These are phyloP conservation scores for Hormaphis cornu DNA, from an alignment of 1,140 invertebrate genomes.

Conservation along the genomic window DNA sequence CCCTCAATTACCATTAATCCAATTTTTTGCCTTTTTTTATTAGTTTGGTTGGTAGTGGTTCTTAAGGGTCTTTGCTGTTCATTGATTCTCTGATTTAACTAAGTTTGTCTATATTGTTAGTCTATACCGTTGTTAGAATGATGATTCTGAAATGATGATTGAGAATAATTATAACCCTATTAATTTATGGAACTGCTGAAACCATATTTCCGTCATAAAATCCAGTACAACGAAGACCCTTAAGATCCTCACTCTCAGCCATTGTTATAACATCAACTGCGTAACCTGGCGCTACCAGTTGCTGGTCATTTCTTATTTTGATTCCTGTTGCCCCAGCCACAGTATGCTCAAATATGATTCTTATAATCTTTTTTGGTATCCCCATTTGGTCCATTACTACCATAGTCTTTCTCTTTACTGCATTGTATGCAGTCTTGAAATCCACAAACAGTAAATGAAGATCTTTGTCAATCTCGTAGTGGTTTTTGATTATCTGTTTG, in stretches of 20 bases:
- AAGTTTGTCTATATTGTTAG: too few species aligned
- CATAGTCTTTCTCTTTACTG: neutral
- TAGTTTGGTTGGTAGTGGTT: neutral
- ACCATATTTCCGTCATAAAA: too few species aligned
- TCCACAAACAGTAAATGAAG: neutral
- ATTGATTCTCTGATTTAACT: too few species aligned
- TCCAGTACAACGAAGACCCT: too few species aligned
- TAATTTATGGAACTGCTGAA: too few species aligned
- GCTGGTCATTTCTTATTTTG: neutral
- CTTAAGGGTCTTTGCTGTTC: too few species aligned
- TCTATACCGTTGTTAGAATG: too few species aligned
- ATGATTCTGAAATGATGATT: too few species aligned
- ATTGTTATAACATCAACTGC: neutral
- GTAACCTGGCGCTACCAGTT: neutral
- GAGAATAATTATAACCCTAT: too few species aligned
- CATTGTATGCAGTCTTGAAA: neutral
- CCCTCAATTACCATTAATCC: neutral
- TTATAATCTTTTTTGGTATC: slow-evolving; percentile 2
- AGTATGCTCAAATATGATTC: neutral
- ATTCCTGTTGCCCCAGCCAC: neutral
- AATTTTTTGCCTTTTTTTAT: neutral
- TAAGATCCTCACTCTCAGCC: neutral
- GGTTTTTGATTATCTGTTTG: neutral
- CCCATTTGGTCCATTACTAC: neutral
- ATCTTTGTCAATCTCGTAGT: neutral